phyloP scores from a whole-genome alignment of 2,113 vertebrate species.

The Dolichotis patagonum region DNA sequence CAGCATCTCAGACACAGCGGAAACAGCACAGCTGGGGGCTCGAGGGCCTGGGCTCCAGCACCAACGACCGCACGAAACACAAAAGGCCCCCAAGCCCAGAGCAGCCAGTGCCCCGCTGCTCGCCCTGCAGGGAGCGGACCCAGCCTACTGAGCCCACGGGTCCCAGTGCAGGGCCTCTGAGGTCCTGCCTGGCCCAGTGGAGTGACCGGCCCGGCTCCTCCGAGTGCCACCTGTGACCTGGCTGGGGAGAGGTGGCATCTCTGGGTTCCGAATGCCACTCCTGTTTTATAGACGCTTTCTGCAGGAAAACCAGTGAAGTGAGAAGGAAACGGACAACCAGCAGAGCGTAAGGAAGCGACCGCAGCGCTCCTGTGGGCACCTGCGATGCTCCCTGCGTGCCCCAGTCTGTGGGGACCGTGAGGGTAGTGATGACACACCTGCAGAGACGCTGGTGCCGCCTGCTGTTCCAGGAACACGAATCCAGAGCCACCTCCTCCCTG shows the following conservation, averaged over 20 bases:
- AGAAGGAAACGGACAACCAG: background rate
- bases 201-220: background rate
- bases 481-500: background rate
- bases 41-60: background rate
- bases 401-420: fast-evolving
- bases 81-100: constrained; percentile 68
- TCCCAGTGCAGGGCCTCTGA: constrained; percentile 41
- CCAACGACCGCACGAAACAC: background rate
- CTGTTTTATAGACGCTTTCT: background rate
- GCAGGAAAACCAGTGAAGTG: background rate
- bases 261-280: background rate
- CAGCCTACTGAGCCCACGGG: constrained; percentile 89
- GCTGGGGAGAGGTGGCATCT: no score
- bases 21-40: constrained; percentile 83
- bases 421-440: background rate
- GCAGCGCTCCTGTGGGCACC: background rate
- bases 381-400: background rate
- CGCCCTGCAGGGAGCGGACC: constrained; percentile 80
- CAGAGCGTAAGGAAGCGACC: background rate
- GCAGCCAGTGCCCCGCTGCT: constrained; percentile 87
- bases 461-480: background rate
- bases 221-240: background rate
- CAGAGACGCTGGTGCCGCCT: no score
- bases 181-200: no score
- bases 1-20: constrained; percentile 85